phyloP scores from a whole-genome alignment of 2,888 invertebrate genomes.

The Spisula solida region DNA sequence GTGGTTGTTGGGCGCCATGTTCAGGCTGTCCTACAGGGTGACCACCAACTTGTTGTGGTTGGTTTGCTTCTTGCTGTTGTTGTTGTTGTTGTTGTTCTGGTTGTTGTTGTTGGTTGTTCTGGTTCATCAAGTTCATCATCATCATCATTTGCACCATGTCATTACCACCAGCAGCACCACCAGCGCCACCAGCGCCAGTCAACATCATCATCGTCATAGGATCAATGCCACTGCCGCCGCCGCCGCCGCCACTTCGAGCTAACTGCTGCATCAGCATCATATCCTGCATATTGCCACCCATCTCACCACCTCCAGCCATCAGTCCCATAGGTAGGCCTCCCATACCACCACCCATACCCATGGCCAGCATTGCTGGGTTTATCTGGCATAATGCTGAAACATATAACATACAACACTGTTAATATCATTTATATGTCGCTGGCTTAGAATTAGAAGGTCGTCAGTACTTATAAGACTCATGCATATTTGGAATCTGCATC shows the following conservation, averaged over 20 bases:
- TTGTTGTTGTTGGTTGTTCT: background rate
- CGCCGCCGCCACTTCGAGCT: background rate
- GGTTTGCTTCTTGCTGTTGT: too few relatives aligned
- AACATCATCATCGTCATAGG: constrained; percentile 44
- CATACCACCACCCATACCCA: constrained; percentile 21
- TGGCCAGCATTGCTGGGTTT: background rate
- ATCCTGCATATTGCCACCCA: constrained; percentile 45
- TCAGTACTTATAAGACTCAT: too few relatives aligned
- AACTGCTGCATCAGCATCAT: constrained; percentile 27
- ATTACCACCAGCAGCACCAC: constrained; percentile 31
- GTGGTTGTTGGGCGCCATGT: background rate
- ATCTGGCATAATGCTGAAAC: constrained; percentile 40
- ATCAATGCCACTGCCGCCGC: constrained; percentile 40
- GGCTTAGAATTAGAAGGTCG: background rate
- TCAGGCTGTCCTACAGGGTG: background rate
- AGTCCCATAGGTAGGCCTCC: constrained; percentile 30
- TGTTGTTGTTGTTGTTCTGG: too few relatives aligned
- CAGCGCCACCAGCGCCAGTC: constrained; percentile 34
- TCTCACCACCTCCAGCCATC: constrained; percentile 34
- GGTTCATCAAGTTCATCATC: constrained; percentile 41
- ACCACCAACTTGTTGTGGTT: background rate
- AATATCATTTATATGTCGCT: background rate
- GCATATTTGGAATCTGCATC: too few relatives aligned
- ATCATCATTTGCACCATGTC: constrained; percentile 44
- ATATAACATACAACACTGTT: background rate